Evolutionary conservation across 2,888 invertebrate genomes (phyloP).

Genomic region (Aleiodes testaceus): DNA sequence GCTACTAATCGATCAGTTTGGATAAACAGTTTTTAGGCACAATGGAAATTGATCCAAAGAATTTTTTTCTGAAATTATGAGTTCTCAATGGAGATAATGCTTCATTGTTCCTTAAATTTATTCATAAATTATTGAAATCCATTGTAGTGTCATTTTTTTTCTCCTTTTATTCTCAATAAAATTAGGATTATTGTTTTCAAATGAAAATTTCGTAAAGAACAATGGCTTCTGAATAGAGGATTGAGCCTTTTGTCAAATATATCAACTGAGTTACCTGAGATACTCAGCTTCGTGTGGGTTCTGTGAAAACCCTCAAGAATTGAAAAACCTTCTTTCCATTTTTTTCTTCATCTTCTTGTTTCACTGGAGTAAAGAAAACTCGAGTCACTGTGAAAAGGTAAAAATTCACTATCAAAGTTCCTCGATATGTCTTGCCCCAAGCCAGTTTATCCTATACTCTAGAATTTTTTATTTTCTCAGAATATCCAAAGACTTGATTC

Average conservation of each 20-base stretch:
- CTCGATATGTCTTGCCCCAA: constrained; percentile 23
- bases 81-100: neutral
- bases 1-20: constrained; percentile 18
- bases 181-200: constrained; percentile 11
- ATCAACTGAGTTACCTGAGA: constrained; percentile 6
- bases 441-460: constrained; percentile 11
- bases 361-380: constrained; percentile 1
- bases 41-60: neutral
- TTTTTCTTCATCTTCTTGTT: too few relatives aligned
- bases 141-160: neutral
- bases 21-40: neutral
- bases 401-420: constrained; percentile 26
- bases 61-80: neutral
- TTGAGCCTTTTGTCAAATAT: neutral
- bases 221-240: neutral
- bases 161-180: neutral
- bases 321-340: constrained; percentile 35
- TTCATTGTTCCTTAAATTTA: too few relatives aligned
- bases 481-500: constrained; percentile 7
- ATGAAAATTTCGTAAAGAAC: neutral
- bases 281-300: constrained; percentile 4
- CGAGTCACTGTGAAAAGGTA: constrained; percentile 8
- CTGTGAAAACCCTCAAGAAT: neutral
- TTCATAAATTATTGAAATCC: neutral
- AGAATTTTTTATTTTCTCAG: constrained; percentile 12